phyloP scores from a whole-genome alignment of 2,113 vertebrate species.

The Clarias gariepinus region DNA sequence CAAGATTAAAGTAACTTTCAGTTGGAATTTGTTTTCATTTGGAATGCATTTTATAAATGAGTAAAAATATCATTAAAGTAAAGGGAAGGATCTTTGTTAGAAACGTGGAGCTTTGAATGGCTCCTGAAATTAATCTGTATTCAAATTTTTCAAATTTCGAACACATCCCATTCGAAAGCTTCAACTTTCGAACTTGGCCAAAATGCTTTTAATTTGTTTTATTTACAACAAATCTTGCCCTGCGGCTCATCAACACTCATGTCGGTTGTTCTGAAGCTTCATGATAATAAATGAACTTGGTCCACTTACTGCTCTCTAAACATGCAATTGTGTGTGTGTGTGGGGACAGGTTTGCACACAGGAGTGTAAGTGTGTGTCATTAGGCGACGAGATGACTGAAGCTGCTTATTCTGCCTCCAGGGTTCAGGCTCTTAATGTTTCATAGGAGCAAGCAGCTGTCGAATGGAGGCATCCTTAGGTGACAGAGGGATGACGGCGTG shows the following conservation, averaged over 20 bases:
- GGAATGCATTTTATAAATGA: not conserved
- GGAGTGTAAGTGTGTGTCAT: not conserved
- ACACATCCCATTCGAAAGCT: too few species aligned
- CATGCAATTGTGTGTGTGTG: not conserved
- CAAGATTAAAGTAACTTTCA: not conserved
- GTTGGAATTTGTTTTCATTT: not conserved
- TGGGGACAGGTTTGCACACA: not conserved
- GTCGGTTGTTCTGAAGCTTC: not conserved
- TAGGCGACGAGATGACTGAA: not conserved
- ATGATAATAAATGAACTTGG: not conserved
- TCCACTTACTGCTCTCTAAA: not conserved
- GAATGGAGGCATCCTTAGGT: not conserved
- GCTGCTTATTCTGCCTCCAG: conserved; percentile 2
- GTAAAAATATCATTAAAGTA: not conserved
- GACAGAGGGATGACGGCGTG: not conserved
- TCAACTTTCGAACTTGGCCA: not conserved
- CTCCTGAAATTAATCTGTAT: too few species aligned
- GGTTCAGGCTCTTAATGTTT: conserved; percentile 14
- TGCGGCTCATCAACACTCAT: too few species aligned
- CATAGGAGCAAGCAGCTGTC: not conserved
- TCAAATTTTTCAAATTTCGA: too few species aligned
- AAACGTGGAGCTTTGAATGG: not conserved
- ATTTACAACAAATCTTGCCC: not conserved
- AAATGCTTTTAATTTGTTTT: too few species aligned
- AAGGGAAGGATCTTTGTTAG: not conserved